Percentiles rank a stretch among this genome's conserved stretches.
phyloP scores from a whole-genome alignment of 2,113 vertebrate genomes.

The Notechis scutatus region DNA sequence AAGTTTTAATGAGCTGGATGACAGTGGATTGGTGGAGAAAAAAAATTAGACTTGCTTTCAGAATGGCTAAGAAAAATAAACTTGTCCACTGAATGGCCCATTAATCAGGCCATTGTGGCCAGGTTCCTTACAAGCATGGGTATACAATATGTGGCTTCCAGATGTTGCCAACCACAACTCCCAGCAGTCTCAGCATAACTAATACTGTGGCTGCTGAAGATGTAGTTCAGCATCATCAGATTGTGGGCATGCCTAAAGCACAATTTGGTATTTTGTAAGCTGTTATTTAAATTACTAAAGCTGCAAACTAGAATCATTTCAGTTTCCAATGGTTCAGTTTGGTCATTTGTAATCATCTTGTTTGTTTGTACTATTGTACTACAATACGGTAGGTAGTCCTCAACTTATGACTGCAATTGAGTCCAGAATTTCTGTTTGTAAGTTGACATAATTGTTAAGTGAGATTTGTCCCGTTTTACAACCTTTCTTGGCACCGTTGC shows the following conservation, averaged over 20 bases:
- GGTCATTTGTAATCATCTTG: background rate
- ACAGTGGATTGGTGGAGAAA: background rate
- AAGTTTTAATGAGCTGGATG: background rate
- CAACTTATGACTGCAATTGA: background rate
- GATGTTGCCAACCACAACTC: background rate
- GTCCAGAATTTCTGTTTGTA: background rate
- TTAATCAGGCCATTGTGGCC: background rate
- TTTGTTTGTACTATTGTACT: background rate
- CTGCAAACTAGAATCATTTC: background rate
- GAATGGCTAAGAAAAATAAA: slow-evolving; percentile 19
- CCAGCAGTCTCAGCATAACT: background rate
- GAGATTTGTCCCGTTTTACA: background rate
- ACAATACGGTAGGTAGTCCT: background rate
- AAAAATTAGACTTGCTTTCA: background rate
- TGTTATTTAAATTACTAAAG: background rate
- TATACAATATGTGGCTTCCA: background rate
- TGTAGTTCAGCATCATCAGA: background rate
- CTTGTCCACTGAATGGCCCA: slow-evolving; percentile 11
- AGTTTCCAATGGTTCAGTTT: slow-evolving; percentile 18
- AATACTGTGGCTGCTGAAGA: background rate
- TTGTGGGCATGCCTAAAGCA: background rate
- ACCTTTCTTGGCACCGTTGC: background rate
- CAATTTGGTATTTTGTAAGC: background rate
- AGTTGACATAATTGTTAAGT: background rate
- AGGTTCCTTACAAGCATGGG: background rate